These are phyloP conservation scores for Crematogaster levior DNA, from an alignment of 2,888 invertebrate genomes.

Conservation along the genomic window DNA sequence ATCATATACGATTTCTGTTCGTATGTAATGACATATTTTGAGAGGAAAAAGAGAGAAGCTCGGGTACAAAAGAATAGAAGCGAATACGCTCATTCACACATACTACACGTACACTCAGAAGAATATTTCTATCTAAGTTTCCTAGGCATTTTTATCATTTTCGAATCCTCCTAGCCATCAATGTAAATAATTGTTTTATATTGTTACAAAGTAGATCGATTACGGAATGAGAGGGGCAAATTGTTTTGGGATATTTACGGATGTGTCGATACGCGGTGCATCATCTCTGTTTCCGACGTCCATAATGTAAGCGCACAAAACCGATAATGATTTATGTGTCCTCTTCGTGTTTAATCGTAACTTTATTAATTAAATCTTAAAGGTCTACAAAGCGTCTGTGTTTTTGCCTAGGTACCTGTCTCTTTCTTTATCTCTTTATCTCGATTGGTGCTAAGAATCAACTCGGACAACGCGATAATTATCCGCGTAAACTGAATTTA, in stretches of 20 bases:
- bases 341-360: slow-evolving; percentile 80
- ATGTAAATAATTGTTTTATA: slow-evolving; percentile 76
- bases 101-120: slow-evolving; percentile 8
- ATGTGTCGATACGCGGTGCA: slow-evolving; percentile 3
- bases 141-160: slow-evolving; percentile 21
- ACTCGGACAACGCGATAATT: slow-evolving; percentile 34
- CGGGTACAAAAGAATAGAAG: neutral
- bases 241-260: slow-evolving; percentile 52
- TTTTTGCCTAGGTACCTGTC: slow-evolving; percentile 62
- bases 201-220: slow-evolving; percentile 69
- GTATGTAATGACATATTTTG: slow-evolving; percentile 11
- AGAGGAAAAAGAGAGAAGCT: neutral
- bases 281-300: slow-evolving; percentile 46
- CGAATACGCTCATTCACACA: slow-evolving; percentile 14
- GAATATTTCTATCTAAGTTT: slow-evolving; percentile 15
- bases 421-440: slow-evolving; percentile 49
- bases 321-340: slow-evolving; percentile 77
- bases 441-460: slow-evolving; percentile 39
- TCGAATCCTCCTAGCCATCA: slow-evolving; percentile 60
- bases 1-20: slow-evolving; percentile 2
- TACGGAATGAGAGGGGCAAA: slow-evolving; percentile 58
- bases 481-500: neutral
- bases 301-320: slow-evolving; percentile 81
- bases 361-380: slow-evolving; percentile 77
- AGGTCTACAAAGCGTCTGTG: slow-evolving; percentile 68